Evolutionary conservation across 2,888 invertebrate species (phyloP), one percentile per base, ranked within the genome.

Genomic region (Acheta domesticus): DNA sequence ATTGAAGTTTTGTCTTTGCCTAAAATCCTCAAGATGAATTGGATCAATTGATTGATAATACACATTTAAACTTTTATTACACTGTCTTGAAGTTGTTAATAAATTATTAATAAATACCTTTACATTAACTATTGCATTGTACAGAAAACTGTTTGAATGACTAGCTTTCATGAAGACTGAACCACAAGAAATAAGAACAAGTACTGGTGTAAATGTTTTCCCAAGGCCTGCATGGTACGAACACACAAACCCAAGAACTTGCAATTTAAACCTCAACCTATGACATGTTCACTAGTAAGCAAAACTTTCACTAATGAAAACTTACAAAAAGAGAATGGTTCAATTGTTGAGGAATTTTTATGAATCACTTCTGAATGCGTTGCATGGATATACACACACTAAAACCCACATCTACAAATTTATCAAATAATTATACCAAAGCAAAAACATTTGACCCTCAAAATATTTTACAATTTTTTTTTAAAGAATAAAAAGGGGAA

Each of bases 151-250:
- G 16, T 36, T 62, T n/a, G 62, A 62, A 62, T 62, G 62, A 62
- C 62, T 62, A 62, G 62, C 62, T 62, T 62, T 62, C 62, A 62
- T 19, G 16, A 62, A 62, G 62, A n/a, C 62, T 62, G 62, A 62
- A 62, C n/a, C 62, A 62, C 5, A n/a, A 62, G n/a, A 62, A 62
- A 62, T 62, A 62, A 19, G 62, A n/a, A 62, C 14, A 62, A 62
- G n/a, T 62, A 62, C n/a, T 14, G 3, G 62, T 19, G 62, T 19
- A 62, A 62, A 62, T 62, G 14, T 62, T 62, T 62, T 62, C 62
- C n/a, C 62, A 62, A 62, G 62, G 62, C n/a, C 62, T 62, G 62
- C 62, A 62, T 14, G 62, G 14, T 62, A 62, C n/a, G 14, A 16
- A 62, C 14, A 36, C 36, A 36, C 36, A 36, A 62, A 62, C 14